Conservation (phyloP, 2,797 vertebrate species). For the Anguilla marmorata region DNA sequence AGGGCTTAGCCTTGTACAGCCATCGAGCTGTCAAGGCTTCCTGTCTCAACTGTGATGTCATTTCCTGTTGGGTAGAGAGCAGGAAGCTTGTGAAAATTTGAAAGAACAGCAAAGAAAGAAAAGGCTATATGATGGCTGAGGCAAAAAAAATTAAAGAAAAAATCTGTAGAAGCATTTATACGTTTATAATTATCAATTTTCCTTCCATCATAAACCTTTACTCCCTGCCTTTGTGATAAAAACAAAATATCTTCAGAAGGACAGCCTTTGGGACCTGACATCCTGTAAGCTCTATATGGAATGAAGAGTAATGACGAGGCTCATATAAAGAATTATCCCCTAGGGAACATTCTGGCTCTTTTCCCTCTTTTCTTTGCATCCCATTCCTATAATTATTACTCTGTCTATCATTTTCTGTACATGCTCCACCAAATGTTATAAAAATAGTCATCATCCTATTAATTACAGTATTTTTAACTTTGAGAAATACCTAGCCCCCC, state of each 20-base stretch:
- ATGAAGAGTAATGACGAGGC: constrained; percentile 64
- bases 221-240: constrained; percentile 72
- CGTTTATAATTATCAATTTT: constrained; percentile 71
- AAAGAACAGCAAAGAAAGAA: constrained; percentile 57
- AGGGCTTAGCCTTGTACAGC: background rate
- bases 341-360: constrained; percentile 60
- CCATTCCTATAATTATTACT: constrained; percentile 51
- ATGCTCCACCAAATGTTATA: constrained; percentile 44
- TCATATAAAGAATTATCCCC: constrained; percentile 65
- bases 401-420: constrained; percentile 45
- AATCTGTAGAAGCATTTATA: constrained; percentile 68
- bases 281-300: constrained; percentile 70
- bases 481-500: background rate
- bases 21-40: constrained; percentile 4
- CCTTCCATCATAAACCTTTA: constrained; percentile 71
- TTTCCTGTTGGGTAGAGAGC: constrained; percentile 42
- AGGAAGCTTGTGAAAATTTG: constrained; percentile 56
- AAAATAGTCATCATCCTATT: constrained; percentile 47
- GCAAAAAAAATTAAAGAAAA: constrained; percentile 42
- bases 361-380: constrained; percentile 54
- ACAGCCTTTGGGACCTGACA: constrained; percentile 65
- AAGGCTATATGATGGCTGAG: constrained; percentile 57
- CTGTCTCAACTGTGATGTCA: constrained; percentile 53
- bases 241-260: constrained; percentile 69
- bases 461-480: constrained; percentile 45